Percentiles rank a stretch among this genome's conserved stretches.
Conservation (phyloP, 2,888 invertebrate genomes). For the Phalera bucephala region DNA sequence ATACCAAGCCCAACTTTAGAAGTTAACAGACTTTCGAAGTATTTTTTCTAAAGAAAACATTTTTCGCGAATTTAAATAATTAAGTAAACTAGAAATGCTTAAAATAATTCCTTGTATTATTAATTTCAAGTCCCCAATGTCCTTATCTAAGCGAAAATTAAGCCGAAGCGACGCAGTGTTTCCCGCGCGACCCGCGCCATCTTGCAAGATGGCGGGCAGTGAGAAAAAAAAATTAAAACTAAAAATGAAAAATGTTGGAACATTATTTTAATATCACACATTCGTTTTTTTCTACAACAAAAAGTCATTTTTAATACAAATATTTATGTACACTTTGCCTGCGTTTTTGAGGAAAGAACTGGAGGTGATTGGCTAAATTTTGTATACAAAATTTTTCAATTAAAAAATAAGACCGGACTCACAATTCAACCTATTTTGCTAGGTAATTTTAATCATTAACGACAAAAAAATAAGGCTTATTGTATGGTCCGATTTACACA, state of each 20-base stretch:
- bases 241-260: constrained; percentile 25
- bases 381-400: too few species aligned
- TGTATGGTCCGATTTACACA: too few species aligned
- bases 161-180: constrained; percentile 19
- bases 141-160: constrained; percentile 1
- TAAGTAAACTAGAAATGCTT: constrained; percentile 13
- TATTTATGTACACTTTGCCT: constrained; percentile 18
- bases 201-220: constrained; percentile 19
- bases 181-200: constrained; percentile 14
- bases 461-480: too few species aligned
- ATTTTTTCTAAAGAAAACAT: not conserved
- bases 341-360: constrained; percentile 10
- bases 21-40: too few species aligned
- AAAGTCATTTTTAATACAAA: constrained; percentile 12
- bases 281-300: constrained; percentile 19
- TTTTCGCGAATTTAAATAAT: not conserved
- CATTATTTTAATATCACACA: constrained; percentile 36
- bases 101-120: constrained; percentile 42
- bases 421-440: too few species aligned
- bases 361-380: not conserved
- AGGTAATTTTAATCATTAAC: too few species aligned
- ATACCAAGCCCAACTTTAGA: too few species aligned
- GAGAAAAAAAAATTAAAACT: constrained; percentile 19
- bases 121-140: constrained; percentile 13
- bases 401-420: too few species aligned